Evolutionary conservation across 2,888 invertebrate species (phyloP).

Genomic region (Ophion costatus): DNA sequence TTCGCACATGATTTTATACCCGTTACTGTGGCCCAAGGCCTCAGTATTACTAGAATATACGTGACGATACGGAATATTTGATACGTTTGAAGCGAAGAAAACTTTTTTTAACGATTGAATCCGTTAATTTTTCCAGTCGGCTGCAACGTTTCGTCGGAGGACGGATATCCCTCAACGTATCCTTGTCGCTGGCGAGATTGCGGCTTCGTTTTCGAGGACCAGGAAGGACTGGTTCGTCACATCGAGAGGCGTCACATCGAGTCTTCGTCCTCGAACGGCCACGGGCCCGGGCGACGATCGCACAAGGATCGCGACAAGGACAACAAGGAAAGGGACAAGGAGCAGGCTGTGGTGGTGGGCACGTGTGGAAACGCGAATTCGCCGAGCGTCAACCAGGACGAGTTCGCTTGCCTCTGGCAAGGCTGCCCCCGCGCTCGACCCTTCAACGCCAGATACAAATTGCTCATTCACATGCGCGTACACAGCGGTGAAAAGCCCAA

Average conservation of each 20-base stretch:
- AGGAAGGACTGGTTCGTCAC: constrained; percentile 91
- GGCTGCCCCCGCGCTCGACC: constrained; percentile 96
- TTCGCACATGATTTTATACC: too few relatives aligned
- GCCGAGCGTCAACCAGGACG: constrained; percentile 84
- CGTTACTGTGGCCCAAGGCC: too few relatives aligned
- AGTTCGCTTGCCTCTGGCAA: constrained; percentile 97
- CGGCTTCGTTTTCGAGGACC: constrained; percentile 90
- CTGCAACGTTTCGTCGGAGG: constrained; percentile 71
- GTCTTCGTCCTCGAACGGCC: constrained; percentile 76
- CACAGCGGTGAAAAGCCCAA: constrained; percentile 99
- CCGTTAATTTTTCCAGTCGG: constrained; percentile 63
- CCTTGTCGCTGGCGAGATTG: constrained; percentile 95
- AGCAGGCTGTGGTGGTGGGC: background rate
- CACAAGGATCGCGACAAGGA: constrained; percentile 75
- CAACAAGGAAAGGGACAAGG: constrained; percentile 56
- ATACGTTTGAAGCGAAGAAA: too few relatives aligned
- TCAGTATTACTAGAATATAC: too few relatives aligned
- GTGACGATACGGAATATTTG: too few relatives aligned
- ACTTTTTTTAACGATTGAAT: background rate
- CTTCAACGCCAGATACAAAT: constrained; percentile 98
- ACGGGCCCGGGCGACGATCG: constrained; percentile 74
- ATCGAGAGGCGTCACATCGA: constrained; percentile 96
- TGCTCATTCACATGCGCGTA: constrained; percentile 98
- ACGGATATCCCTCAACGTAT: constrained; percentile 75
- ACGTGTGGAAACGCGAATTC: constrained; percentile 17